Evolutionary conservation across 1,140 invertebrate genomes (phyloP), one percentile per base, ranked within the genome.

Genomic region (Achatina immaculata): DNA sequence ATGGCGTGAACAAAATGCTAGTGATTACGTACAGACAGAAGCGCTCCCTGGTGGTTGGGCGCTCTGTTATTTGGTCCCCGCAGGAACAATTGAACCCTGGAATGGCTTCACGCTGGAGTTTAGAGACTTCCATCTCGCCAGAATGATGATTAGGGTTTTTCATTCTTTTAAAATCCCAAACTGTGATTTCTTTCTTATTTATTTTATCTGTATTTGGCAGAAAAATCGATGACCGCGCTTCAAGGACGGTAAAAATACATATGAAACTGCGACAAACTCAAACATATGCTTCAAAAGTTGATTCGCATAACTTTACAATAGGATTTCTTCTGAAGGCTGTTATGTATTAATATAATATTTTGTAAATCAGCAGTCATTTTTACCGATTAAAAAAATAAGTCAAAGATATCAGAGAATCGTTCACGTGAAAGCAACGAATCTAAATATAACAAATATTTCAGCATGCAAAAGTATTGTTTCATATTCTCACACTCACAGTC

Each of bases 51-150:
- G 51, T 65, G 51, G 31, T 55, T 21, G 51, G 16, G 3, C 58
- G 48, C 74, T 43, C 74, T 76, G 74, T 76, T 62, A 76, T 76
- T 76, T 76, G 31, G 48, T 76, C 74, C 55, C 74, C 19, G 48
- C 48, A 62, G 55, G 36, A 43, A 62, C 48, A 58, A 76, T 62
- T 76, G 74, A 76, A 34, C 51, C 74, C 74, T 45, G 74, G 74
- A 76, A 74, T 74, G 72, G 48, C 72, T 74, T 74, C 72, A 31
- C 45, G 9, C 72, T 74, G 31, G 31, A 45, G 72, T 71, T 71
- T 62, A 69, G 68, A 73, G 43, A 16, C 28, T 45, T 73, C 40
- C 21, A 48, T 73, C 71, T 48, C 19, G 48, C 36, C 71, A 7
- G 42, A 73, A 48, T 48, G 71, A 43, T 73, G 71, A 73, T 73